These are phyloP conservation scores for Chalcis sispes DNA, from an alignment of 2,888 invertebrate genomes.

Conservation along the genomic window DNA sequence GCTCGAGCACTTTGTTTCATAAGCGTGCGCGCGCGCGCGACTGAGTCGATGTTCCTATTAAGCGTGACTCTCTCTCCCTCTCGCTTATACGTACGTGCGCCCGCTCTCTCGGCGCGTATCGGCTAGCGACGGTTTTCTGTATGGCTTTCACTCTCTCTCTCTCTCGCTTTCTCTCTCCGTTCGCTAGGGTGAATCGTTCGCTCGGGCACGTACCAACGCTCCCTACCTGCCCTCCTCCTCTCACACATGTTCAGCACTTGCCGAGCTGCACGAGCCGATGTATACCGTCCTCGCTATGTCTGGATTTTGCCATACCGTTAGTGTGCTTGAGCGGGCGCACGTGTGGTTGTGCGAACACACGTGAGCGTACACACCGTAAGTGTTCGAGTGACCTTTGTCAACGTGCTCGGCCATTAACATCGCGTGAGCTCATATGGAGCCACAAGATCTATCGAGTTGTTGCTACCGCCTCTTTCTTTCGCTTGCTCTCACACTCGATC, in stretches of 20 bases:
- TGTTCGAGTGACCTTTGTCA: conserved; percentile 52
- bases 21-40: conserved; percentile 54
- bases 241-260: conserved; percentile 13
- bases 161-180: conserved; percentile 35
- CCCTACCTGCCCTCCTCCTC: neutral
- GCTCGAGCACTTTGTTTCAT: conserved; percentile 65
- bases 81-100: conserved; percentile 33
- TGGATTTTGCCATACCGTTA: too few species aligned
- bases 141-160: conserved; percentile 13
- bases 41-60: conserved; percentile 46
- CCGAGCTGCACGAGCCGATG: conserved; percentile 11
- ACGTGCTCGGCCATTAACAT: conserved; percentile 38
- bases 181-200: too few species aligned
- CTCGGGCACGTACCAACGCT: too few species aligned
- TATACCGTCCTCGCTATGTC: too few species aligned
- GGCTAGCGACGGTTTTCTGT: too few species aligned
- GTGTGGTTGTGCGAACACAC: too few species aligned
- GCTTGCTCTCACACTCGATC: neutral
- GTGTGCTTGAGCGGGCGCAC: too few species aligned
- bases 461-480: neutral
- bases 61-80: conserved; percentile 22
- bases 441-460: neutral
- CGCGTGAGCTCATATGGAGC: neutral
- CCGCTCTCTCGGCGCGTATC: too few species aligned
- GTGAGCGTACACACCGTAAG: neutral